phyloP scores from a whole-genome alignment of 2,797 vertebrate species.

The Hafferia zeledoni region DNA sequence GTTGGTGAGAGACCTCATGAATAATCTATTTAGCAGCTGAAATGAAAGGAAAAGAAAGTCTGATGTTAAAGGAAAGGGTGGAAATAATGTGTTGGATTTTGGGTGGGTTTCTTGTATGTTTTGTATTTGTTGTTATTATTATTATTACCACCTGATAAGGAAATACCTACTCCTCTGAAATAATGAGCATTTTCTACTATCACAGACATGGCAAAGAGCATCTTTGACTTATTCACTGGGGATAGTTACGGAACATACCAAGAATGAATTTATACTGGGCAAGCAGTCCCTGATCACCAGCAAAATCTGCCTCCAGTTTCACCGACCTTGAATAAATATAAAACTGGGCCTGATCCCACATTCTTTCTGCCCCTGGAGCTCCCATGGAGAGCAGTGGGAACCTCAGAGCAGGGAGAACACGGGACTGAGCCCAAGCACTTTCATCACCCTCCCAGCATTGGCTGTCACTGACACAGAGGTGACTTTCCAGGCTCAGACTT shows the following conservation, averaged over 20 bases:
- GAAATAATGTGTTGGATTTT: accelerated
- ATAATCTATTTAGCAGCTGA: slow-evolving; percentile 44
- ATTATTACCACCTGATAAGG: neutral
- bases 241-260: neutral
- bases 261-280: accelerated
- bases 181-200: neutral
- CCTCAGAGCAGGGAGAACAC: neutral
- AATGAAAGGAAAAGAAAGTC: neutral
- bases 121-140: neutral
- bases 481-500: neutral
- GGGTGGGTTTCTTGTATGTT: neutral
- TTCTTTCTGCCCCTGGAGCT: neutral
- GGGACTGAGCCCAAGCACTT: neutral
- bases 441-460: neutral
- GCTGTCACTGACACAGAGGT: neutral
- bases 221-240: neutral
- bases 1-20: slow-evolving; percentile 21
- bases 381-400: neutral
- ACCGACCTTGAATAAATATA: neutral
- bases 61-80: neutral
- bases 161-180: neutral
- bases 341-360: neutral
- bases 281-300: neutral
- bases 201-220: neutral
- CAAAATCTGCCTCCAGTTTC: neutral